These are phyloP conservation scores for Grammomys dolichurus DNA, from an alignment of 2,113 vertebrate genomes.

Conservation along the genomic window DNA sequence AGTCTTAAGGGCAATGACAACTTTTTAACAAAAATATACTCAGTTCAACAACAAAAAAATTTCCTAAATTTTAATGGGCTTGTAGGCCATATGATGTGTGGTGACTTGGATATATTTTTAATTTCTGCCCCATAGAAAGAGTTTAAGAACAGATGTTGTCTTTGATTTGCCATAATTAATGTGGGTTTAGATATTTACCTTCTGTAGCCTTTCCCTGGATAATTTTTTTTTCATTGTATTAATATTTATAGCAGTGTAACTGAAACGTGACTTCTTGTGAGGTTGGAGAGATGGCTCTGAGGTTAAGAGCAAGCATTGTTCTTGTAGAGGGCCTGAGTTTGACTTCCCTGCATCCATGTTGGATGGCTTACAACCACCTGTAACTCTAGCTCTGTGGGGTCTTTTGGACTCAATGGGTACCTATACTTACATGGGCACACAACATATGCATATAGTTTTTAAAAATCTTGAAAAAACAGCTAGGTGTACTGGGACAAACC, in stretches of 20 bases:
- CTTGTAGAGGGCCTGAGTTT: neutral
- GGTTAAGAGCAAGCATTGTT: too few relatives aligned
- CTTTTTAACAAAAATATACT: neutral
- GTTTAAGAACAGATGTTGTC: neutral
- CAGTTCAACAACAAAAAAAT: neutral
- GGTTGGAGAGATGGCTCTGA: neutral
- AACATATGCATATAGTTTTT: neutral
- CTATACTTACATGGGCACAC: neutral
- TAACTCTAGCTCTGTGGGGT: too few relatives aligned
- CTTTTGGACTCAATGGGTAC: neutral
- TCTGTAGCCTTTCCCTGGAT: neutral
- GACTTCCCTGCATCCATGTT: neutral
- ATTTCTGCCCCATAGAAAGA: neutral
- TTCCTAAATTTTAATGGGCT: neutral
- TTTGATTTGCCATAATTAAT: neutral
- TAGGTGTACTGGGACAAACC: neutral
- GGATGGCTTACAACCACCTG: neutral
- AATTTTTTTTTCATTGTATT: neutral
- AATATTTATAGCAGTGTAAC: neutral
- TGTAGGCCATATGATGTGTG: neutral
- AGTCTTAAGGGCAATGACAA: neutral
- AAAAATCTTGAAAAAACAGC: neutral
- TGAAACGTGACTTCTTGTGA: neutral
- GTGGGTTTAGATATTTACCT: neutral
- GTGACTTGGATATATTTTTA: slow-evolving; percentile 42